phyloP scores from a whole-genome alignment of 1,140 invertebrate genomes.

The Drosophila subpulchrella region DNA sequence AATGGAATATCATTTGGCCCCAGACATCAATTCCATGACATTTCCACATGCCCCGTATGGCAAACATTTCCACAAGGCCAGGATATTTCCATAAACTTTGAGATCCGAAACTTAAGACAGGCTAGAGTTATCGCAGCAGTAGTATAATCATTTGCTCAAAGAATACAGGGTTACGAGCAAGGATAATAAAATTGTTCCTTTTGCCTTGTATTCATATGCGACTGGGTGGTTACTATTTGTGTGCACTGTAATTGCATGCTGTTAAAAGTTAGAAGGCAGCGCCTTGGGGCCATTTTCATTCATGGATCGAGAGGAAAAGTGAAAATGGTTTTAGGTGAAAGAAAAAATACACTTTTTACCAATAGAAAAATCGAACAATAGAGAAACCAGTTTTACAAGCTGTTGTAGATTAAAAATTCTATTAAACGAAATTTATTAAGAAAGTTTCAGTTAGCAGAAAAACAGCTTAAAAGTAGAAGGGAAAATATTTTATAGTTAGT shows the following conservation, averaged over 20 bases:
- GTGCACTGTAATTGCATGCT: constrained; percentile 29
- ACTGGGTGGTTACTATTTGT: background rate
- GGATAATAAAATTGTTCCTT: constrained; percentile 32
- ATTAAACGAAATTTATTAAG: too few species aligned
- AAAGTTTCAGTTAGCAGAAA: too few species aligned
- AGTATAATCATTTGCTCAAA: constrained; percentile 25
- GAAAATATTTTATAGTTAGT: too few species aligned
- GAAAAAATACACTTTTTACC: background rate
- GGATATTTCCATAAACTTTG: constrained; percentile 27
- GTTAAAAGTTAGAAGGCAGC: constrained; percentile 30
- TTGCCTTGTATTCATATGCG: background rate
- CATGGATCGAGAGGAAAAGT: background rate
- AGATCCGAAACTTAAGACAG: constrained; percentile 13
- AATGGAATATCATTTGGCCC: constrained; percentile 28
- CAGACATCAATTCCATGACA: constrained; percentile 30
- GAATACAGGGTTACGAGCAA: constrained; percentile 6
- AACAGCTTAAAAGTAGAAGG: too few species aligned
- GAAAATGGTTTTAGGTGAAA: background rate
- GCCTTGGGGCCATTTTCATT: constrained; percentile 26
- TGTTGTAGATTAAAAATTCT: too few species aligned
- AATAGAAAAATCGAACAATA: too few species aligned
- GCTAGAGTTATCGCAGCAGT: constrained; percentile 14
- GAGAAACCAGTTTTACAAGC: too few species aligned
- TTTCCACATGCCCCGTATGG: background rate
- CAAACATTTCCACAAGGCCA: background rate